Conservation (phyloP, 2,888 invertebrate species). For the Pheosia gnoma region DNA sequence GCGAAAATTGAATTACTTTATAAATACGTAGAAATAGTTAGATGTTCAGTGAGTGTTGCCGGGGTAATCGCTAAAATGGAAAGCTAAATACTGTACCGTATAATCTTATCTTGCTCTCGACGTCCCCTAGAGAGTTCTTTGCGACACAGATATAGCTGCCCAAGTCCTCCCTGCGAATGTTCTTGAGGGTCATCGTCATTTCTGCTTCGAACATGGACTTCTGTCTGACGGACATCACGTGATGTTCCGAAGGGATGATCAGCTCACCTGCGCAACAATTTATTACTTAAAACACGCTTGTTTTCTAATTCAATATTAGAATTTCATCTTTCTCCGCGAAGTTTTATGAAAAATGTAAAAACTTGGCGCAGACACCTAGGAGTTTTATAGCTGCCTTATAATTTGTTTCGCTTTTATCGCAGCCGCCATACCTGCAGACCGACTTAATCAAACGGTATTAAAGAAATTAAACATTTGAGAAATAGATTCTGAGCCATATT, state of each 20-base stretch:
- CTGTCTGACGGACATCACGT: conserved; percentile 89
- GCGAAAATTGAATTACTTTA: not conserved
- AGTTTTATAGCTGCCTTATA: conserved; percentile 80
- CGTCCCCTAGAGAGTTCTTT: conserved; percentile 94
- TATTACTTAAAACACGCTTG: conserved; percentile 74
- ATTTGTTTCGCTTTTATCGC: conserved; percentile 80
- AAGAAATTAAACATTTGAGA: conserved; percentile 37
- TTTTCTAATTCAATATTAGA: conserved; percentile 81
- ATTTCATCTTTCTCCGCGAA: conserved; percentile 76
- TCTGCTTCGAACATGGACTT: conserved; percentile 93
- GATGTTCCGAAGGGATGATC: conserved; percentile 93
- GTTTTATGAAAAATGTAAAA: conserved; percentile 83
- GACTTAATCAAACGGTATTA: conserved; percentile 63
- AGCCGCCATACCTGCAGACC: conserved; percentile 53
- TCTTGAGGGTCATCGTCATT: conserved; percentile 92
- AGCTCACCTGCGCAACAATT: conserved; percentile 87
- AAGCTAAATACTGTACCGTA: conserved; percentile 86
- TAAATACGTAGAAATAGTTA: conserved; percentile 12
- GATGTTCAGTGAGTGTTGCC: conserved; percentile 12
- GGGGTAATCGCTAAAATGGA: conserved; percentile 11
- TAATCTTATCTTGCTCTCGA: conserved; percentile 94
- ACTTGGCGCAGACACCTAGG: conserved; percentile 77
- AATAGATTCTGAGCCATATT: not conserved
- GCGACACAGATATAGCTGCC: conserved; percentile 95
- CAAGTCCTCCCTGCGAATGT: conserved; percentile 90